Base-by-base conservation (phyloP, 2,113 vertebrate species). In the Sterrhoptilus dennistouni region DNA sequence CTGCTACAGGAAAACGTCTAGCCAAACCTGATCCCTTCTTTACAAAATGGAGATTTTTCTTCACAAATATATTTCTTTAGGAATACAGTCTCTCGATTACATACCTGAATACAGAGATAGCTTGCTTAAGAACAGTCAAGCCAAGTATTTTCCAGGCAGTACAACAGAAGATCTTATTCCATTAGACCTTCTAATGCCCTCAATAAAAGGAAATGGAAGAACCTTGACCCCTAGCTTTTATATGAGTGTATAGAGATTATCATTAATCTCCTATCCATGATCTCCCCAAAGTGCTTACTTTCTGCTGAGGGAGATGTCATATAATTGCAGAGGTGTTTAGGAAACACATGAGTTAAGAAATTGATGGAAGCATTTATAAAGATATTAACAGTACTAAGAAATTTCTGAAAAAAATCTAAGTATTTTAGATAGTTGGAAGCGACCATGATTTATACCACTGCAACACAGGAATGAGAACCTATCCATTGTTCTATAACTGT, bases 11-110 rank as follows among this genome's bases (percentile, higher is more conserved):
- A 91, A 95, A 63, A 88, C 0, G 0, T 49, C 68, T n/a, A 36
- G 85, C 85, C 87, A 95, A 91, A 93, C 91, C 76, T 69, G 47
- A 80, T 88, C 76, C 94, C 54, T 66, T 81, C 71, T 63, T 90
- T 86, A 47, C 82, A 90, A 88, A 95, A 95, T 11, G 10, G 71
- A 95, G 59, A 77, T 60, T 80, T 91, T 83, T 38, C 54, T 83
- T 91, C 31, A 93, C 8, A 0, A 89, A 80, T 85, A 14, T 18
- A 53, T 89, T 80, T 83, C 47, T 59, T 90, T 69, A 61, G 29
- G 40, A 69, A 69, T 54, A 65, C 54, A 69, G 59, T 80, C 14
- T 54, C 35, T 70, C 70, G n/a, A 38, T 87, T 65, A 52, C 5
- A 8, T 22, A 77, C 52, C 38, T 74, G 63, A 80, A 77, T n/a